A percentile compares a stretch with the other conserved stretches of the same genome.
phyloP scores from a whole-genome alignment of 2,888 invertebrate species.

The Tridacna gigas region DNA sequence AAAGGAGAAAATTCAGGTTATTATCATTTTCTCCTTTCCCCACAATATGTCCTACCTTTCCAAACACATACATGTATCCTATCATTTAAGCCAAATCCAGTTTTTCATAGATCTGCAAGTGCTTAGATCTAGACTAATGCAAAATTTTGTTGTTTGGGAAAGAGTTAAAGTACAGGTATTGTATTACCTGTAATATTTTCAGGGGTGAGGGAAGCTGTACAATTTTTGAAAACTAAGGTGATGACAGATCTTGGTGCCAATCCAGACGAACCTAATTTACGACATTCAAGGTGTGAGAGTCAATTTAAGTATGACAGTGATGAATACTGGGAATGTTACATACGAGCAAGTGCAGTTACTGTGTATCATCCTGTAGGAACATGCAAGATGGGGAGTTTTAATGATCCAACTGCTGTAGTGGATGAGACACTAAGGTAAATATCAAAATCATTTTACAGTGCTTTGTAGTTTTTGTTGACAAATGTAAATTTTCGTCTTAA shows the following conservation, averaged over 20 bases:
- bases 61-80: too few relatives aligned
- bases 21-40: not conserved
- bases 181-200: not conserved
- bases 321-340: constrained; percentile 19
- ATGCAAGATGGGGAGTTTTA: constrained; percentile 10
- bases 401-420: not conserved
- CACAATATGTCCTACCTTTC: not conserved
- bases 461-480: not conserved
- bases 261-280: not conserved
- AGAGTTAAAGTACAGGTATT: too few relatives aligned
- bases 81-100: not conserved
- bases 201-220: not conserved
- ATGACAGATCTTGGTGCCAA: not conserved
- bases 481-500: not conserved
- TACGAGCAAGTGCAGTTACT: not conserved
- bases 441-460: not conserved
- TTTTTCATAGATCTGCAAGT: not conserved
- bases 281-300: constrained; percentile 1
- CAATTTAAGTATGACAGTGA: not conserved
- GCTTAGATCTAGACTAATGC: not conserved
- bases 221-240: constrained; percentile 2
- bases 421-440: constrained; percentile 10
- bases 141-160: not conserved
- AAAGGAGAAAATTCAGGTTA: not conserved
- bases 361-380: constrained; percentile 3